Evolutionary conservation across 2,113 vertebrate genomes (phyloP).

Genomic region (Colistium nudipinnis): DNA sequence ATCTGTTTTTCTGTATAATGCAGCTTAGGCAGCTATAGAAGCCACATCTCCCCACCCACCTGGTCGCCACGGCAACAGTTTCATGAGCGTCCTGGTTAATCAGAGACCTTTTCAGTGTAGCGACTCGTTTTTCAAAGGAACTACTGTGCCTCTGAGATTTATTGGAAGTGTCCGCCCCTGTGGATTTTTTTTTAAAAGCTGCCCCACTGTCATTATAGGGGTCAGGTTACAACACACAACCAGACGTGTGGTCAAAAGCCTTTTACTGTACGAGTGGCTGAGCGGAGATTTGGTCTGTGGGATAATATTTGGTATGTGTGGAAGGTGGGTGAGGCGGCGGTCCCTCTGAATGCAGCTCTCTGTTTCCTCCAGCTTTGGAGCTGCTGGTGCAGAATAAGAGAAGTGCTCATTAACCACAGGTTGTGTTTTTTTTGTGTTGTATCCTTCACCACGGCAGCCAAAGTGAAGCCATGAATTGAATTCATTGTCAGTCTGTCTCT

Average conservation of each 20-base stretch:
- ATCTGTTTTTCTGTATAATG: neutral
- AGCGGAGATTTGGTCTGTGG: neutral
- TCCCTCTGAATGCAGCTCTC: slow-evolving; percentile 19
- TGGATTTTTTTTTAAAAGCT: neutral
- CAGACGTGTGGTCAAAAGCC: neutral
- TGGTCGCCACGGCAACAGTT: neutral
- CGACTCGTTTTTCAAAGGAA: neutral
- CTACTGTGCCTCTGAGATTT: neutral
- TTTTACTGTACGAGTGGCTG: neutral
- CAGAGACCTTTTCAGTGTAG: neutral
- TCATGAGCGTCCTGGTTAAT: neutral
- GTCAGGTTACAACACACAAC: neutral
- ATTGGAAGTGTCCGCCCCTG: neutral
- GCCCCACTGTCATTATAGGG: neutral
- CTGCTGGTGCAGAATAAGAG: neutral
- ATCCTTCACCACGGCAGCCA: slow-evolving; percentile 51
- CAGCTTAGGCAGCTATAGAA: neutral
- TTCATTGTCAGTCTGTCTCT: slow-evolving; percentile 60
- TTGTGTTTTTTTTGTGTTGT: slow-evolving; percentile 42
- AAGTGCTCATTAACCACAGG: slow-evolving; percentile 40
- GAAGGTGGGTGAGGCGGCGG: slow-evolving; percentile 14
- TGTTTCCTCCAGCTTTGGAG: slow-evolving; percentile 34
- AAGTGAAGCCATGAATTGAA: slow-evolving; percentile 65
- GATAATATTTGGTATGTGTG: slow-evolving; percentile 9
- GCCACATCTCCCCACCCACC: neutral